phyloP scores from a whole-genome alignment of 1,140 invertebrate genomes.

The Battus philenor region DNA sequence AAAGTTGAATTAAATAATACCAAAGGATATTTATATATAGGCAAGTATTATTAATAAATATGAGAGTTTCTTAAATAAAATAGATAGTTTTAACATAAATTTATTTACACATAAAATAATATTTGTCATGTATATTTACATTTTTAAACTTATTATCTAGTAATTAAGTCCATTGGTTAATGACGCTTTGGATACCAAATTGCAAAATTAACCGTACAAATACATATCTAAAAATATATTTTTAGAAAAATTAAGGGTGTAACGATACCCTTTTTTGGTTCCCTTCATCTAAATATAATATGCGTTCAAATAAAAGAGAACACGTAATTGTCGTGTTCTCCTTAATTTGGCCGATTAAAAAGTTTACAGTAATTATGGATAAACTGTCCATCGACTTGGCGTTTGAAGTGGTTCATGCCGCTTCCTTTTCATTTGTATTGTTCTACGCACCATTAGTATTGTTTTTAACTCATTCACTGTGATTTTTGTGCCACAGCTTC shows the following conservation, averaged over 20 bases:
- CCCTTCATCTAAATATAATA: neutral
- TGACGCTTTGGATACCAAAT: conserved; percentile 29
- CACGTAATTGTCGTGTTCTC: conserved; percentile 26
- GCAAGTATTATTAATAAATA: conserved; percentile 8
- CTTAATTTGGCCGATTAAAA: conserved; percentile 34
- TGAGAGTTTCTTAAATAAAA: too few species aligned
- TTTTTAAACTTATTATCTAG: neutral
- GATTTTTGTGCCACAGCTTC: too few species aligned
- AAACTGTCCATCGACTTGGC: neutral
- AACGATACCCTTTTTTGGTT: conserved; percentile 33
- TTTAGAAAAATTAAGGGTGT: conserved; percentile 16
- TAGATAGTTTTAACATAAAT: conserved; percentile 14
- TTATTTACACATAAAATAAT: conserved; percentile 19
- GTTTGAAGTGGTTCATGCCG: neutral
- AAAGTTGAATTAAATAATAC: too few species aligned
- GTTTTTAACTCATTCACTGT: too few species aligned
- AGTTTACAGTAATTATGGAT: neutral
- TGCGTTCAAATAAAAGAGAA: conserved; percentile 50
- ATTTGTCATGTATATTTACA: conserved; percentile 20
- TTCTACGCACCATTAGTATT: too few species aligned
- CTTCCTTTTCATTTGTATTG: too few species aligned
- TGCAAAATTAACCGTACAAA: conserved; percentile 1
- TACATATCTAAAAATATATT: conserved; percentile 12
- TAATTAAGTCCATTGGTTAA: conserved; percentile 12
- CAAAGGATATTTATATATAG: too few species aligned